A percentile compares a stretch with the other conserved stretches of the same genome.
phyloP scores from a whole-genome alignment of 2,113 vertebrate genomes.

The Turnix velox region DNA sequence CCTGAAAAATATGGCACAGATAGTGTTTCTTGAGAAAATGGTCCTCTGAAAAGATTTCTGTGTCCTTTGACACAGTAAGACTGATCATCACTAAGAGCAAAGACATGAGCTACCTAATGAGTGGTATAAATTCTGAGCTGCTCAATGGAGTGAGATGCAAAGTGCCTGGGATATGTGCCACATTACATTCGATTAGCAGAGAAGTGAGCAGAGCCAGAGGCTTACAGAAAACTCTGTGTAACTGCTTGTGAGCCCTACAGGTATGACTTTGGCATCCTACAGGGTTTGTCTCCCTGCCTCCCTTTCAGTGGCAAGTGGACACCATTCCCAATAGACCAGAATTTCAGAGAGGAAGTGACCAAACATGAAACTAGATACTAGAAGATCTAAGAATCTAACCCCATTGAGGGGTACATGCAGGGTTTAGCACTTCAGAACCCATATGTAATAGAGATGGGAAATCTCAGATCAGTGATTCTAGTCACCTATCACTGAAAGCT shows the following conservation, averaged over 20 bases:
- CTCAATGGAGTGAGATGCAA: background rate
- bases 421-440: background rate
- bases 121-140: background rate
- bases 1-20: background rate
- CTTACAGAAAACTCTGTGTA: background rate
- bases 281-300: background rate
- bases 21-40: background rate
- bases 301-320: background rate
- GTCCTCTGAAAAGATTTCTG: background rate
- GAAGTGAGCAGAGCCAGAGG: background rate
- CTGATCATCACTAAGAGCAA: background rate
- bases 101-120: background rate
- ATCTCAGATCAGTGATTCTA: background rate
- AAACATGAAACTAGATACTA: background rate
- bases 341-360: background rate
- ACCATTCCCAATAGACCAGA: background rate
- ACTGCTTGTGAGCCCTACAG: background rate
- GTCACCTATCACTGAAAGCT: background rate
- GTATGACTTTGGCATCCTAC: background rate
- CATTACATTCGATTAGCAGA: background rate
- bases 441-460: background rate
- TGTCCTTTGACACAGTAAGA: background rate
- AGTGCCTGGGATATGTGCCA: background rate
- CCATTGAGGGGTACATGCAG: accelerated
- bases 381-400: background rate